Evolutionary conservation across 2,888 invertebrate genomes (phyloP).

Genomic region (Cerastoderma edule): DNA sequence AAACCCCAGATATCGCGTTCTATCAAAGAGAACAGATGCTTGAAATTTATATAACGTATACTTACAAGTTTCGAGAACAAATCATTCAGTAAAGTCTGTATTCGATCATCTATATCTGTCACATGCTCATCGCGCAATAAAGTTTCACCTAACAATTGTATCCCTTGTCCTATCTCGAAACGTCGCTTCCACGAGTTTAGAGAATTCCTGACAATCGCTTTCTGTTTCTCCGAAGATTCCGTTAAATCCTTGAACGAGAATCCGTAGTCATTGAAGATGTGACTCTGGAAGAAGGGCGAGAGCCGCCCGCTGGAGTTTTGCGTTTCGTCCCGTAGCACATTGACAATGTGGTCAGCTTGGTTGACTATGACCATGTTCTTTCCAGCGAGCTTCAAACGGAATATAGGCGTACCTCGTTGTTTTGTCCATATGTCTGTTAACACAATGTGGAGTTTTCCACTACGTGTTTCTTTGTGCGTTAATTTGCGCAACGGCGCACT

Average conservation of each 20-base stretch:
- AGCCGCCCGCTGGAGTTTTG: slow-evolving; percentile 32
- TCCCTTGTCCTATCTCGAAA: slow-evolving; percentile 1
- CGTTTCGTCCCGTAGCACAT: slow-evolving; percentile 12
- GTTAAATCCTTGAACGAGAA: slow-evolving; percentile 44
- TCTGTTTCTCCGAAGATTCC: slow-evolving; percentile 28
- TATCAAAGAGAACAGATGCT: too few species aligned
- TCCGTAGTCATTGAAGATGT: slow-evolving; percentile 42
- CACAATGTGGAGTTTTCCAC: slow-evolving; percentile 31
- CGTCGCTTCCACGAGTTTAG: slow-evolving; percentile 14
- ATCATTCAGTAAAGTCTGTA: slow-evolving; percentile 2
- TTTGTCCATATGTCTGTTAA: slow-evolving; percentile 31
- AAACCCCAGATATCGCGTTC: too few species aligned
- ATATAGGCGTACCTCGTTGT: slow-evolving; percentile 15
- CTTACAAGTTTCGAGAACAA: slow-evolving; percentile 19
- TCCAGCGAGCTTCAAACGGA: slow-evolving; percentile 24
- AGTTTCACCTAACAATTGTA: background rate
- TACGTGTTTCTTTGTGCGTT: background rate
- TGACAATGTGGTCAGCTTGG: slow-evolving; percentile 15
- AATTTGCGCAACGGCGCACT: background rate
- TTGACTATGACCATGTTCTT: slow-evolving; percentile 37
- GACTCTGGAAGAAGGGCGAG: slow-evolving; percentile 46
- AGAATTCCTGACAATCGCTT: slow-evolving; percentile 24
- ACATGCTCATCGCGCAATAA: background rate
- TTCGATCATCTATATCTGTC: background rate
- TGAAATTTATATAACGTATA: background rate